Conservation (phyloP, 2,797 vertebrate genomes). For the Falco biarmicus region DNA sequence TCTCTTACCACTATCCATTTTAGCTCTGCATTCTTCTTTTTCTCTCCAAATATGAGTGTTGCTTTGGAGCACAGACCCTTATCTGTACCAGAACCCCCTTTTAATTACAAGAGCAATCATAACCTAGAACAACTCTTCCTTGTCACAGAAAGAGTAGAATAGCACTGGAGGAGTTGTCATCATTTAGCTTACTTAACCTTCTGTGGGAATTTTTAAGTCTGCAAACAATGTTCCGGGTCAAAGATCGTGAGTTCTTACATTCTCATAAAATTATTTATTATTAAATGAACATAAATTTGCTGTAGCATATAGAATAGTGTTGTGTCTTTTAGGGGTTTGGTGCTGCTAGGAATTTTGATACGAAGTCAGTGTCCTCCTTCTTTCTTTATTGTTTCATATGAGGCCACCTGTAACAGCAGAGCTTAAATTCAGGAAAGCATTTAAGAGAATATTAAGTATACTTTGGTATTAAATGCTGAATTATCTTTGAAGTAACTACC, state of each 20-base stretch:
- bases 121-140: not conserved
- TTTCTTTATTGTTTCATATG: not conserved
- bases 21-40: not conserved
- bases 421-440: not conserved
- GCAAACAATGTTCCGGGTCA: not conserved
- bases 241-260: not conserved
- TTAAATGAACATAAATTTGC: not conserved
- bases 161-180: not conserved
- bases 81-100: not conserved
- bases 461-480: not conserved
- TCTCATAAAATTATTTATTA: not conserved
- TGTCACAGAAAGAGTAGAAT: not conserved
- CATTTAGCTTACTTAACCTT: not conserved
- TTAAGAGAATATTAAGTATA: not conserved
- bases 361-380: not conserved
- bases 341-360: not conserved
- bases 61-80: not conserved
- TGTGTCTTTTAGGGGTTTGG: not conserved
- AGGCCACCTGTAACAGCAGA: not conserved
- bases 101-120: not conserved
- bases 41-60: not conserved
- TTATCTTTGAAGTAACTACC: slow-evolving; percentile 12
- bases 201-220: not conserved
- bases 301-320: not conserved
- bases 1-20: not conserved